phyloP scores from a whole-genome alignment of 2,888 invertebrate species.

The Odontomyia ornata region DNA sequence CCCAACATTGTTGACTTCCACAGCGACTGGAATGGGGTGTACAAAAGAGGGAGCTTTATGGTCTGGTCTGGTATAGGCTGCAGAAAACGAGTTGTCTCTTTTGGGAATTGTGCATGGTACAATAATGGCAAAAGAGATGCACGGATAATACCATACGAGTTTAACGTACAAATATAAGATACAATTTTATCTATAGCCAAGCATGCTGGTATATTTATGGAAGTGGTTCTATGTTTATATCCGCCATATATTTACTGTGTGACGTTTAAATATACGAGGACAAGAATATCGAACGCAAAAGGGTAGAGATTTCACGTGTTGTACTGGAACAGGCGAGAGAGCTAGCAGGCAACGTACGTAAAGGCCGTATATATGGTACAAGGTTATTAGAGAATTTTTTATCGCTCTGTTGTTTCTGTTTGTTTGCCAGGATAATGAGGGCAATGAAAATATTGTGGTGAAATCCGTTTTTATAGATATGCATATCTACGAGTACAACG shows the following conservation, averaged over 20 bases:
- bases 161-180: background rate
- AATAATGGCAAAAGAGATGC: slow-evolving; percentile 20
- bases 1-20: background rate
- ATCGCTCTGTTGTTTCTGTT: slow-evolving; percentile 41
- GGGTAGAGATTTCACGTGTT: slow-evolving; percentile 19
- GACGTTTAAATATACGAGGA: slow-evolving; percentile 3
- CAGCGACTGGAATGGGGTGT: background rate
- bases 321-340: background rate
- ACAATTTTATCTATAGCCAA: background rate
- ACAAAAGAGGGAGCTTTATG: background rate
- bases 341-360: too few relatives aligned
- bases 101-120: slow-evolving; percentile 1
- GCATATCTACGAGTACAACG: background rate
- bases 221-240: too few relatives aligned
- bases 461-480: slow-evolving; percentile 36
- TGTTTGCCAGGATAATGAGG: slow-evolving; percentile 45
- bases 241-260: slow-evolving; percentile 18
- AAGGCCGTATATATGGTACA: slow-evolving; percentile 40
- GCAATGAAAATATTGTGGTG: slow-evolving; percentile 44
- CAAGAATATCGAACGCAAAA: background rate
- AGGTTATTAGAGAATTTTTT: slow-evolving; percentile 45
- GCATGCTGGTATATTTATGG: background rate
- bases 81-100: background rate
- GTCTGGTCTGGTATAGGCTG: background rate
- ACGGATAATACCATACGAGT: slow-evolving; percentile 8